Evolutionary conservation across 2,113 vertebrate genomes (phyloP).

Genomic region (Glareola pratincola): DNA sequence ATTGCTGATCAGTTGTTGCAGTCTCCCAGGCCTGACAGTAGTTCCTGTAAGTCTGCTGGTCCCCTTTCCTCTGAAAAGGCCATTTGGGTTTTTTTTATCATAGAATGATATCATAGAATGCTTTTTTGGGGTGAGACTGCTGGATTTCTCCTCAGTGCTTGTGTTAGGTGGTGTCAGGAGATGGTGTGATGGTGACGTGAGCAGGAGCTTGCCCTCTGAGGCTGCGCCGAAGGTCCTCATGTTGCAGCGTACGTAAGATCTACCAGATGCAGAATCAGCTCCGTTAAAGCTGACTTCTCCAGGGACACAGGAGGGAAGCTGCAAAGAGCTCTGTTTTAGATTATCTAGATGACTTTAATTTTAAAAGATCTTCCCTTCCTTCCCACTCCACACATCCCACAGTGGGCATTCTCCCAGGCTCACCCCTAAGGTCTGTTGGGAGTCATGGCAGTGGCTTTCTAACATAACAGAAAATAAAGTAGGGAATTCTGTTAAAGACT

Average conservation of each 20-base stretch:
- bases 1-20: rapidly evolving
- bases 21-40: rapidly evolving
- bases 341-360: background rate
- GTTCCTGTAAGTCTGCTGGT: background rate
- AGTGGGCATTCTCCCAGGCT: background rate
- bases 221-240: background rate
- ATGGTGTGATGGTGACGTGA: background rate
- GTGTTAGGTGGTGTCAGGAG: rapidly evolving
- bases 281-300: rapidly evolving
- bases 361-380: background rate
- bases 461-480: background rate
- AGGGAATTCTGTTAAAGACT: background rate
- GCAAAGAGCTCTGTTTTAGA: background rate
- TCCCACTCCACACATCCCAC: rapidly evolving
- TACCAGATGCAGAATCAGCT: background rate
- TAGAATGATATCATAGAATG: background rate
- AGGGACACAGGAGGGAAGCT: background rate
- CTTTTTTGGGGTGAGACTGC: background rate
- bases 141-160: background rate
- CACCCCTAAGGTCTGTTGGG: background rate
- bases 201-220: background rate
- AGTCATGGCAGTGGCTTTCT: background rate
- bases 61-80: background rate
- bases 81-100: background rate
- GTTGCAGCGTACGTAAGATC: background rate